These are phyloP conservation scores for Caenorhabditis virilis DNA, from an alignment of 2,888 invertebrate species.

Conservation along the genomic window DNA sequence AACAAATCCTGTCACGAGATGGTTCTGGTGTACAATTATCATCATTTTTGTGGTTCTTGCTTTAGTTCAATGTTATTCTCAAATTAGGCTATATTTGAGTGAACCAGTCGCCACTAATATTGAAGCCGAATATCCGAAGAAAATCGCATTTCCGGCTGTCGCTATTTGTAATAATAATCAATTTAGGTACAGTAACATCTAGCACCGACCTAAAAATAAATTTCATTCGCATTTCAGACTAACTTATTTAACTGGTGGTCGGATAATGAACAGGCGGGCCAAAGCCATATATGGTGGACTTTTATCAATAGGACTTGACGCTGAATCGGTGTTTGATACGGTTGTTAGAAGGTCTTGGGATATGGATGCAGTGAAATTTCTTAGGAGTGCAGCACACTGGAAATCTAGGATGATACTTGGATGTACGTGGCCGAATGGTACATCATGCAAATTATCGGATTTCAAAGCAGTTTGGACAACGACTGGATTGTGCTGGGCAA, in stretches of 20 bases:
- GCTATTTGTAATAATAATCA: conserved; percentile 68
- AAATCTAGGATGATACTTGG: conserved; percentile 64
- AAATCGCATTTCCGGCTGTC: conserved; percentile 62
- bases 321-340: conserved; percentile 34
- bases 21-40: conserved; percentile 57
- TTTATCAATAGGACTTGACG: conserved; percentile 28
- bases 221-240: no score
- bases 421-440: conserved; percentile 65
- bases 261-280: conserved; percentile 56
- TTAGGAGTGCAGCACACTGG: conserved; percentile 64
- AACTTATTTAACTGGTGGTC: conserved; percentile 63
- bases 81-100: conserved; percentile 45
- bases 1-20: conserved; percentile 48
- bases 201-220: not conserved
- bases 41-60: conserved; percentile 58
- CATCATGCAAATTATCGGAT: conserved; percentile 52
- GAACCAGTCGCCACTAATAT: conserved; percentile 64
- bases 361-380: conserved; percentile 64
- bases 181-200: conserved; percentile 44
- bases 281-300: conserved; percentile 21
- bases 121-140: conserved; percentile 63
- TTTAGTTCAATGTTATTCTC: conserved; percentile 58
- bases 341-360: conserved; percentile 59
- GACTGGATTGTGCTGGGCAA: conserved; percentile 68
- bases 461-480: conserved; percentile 66